These are phyloP conservation scores for Taphrorychus bicolor DNA, from an alignment of 2,888 invertebrate species.

Conservation along the genomic window DNA sequence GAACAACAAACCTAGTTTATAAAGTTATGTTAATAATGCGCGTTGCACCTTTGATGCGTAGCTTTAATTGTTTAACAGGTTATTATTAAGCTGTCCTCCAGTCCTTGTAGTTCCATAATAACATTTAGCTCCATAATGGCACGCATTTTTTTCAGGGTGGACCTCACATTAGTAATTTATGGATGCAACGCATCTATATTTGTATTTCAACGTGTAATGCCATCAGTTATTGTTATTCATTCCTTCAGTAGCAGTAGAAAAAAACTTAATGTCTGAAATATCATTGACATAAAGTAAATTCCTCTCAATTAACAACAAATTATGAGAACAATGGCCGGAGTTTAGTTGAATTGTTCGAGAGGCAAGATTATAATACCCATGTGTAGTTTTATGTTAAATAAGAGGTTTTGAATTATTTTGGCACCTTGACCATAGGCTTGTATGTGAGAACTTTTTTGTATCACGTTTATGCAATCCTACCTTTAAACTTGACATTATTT, in stretches of 20 bases:
- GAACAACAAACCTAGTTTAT: background rate
- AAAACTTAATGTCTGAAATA: too few relatives aligned
- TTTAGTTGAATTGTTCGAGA: background rate
- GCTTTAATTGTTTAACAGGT: background rate
- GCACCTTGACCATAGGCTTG: slow-evolving; percentile 18
- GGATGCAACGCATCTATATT: background rate
- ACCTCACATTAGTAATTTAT: background rate
- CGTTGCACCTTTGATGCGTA: background rate
- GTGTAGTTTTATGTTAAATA: slow-evolving; percentile 1
- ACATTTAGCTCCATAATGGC: background rate
- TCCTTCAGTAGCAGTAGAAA: background rate
- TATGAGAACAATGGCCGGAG: slow-evolving; percentile 11
- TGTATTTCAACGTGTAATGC: too few relatives aligned
- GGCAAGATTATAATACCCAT: background rate
- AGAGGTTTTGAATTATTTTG: slow-evolving; percentile 5
- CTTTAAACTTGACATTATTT: slow-evolving; percentile 38
- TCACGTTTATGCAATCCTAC: background rate
- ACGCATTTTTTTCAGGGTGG: background rate
- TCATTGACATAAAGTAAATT: slow-evolving; percentile 6
- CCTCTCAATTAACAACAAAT: slow-evolving; percentile 10
- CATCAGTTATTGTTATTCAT: too few relatives aligned
- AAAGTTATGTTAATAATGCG: background rate
- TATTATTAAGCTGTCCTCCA: background rate
- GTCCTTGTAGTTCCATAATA: background rate
- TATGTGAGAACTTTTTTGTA: slow-evolving; percentile 21